Percentiles rank a stretch among this genome's conserved stretches.
phyloP scores from a whole-genome alignment of 2,888 invertebrate species.

The Nebria brevicollis region DNA sequence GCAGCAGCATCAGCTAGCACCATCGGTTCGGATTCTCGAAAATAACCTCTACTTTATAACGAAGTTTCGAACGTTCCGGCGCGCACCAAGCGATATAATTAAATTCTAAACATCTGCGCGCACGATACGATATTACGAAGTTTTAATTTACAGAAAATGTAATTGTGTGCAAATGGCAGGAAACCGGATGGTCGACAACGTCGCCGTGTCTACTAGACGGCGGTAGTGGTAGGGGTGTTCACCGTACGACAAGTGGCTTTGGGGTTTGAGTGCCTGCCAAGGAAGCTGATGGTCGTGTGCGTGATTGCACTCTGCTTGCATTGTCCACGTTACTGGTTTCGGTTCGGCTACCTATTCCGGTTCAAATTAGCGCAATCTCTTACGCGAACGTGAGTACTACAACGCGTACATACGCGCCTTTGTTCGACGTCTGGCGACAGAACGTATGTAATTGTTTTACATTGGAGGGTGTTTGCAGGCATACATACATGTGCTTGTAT shows the following conservation, averaged over 20 bases:
- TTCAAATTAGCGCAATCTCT: slow-evolving; percentile 44
- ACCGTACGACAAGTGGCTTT: neutral
- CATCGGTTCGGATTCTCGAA: neutral
- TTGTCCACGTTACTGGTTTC: slow-evolving; percentile 28
- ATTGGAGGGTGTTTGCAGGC: neutral
- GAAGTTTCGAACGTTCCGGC: slow-evolving; percentile 7
- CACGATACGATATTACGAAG: slow-evolving; percentile 43
- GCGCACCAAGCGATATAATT: slow-evolving; percentile 27
- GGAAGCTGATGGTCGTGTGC: neutral
- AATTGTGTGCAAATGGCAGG: slow-evolving; percentile 21
- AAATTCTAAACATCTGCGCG: slow-evolving; percentile 27
- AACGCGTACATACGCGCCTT: slow-evolving; percentile 31
- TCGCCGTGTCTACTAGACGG: neutral
- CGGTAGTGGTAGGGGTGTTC: neutral
- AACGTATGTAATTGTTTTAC: neutral
- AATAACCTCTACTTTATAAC: slow-evolving; percentile 17
- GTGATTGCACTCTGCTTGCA: slow-evolving; percentile 21
- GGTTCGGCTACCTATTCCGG: slow-evolving; percentile 43
- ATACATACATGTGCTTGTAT: neutral
- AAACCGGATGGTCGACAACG: slow-evolving; percentile 10
- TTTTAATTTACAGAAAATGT: slow-evolving; percentile 36
- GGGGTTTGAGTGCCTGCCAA: neutral
- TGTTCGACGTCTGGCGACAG: slow-evolving; percentile 18
- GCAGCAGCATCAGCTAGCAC: neutral
- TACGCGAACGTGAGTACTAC: slow-evolving; percentile 15